Percentiles rank a stretch among this genome's conserved stretches.
Conservation (phyloP, 2,797 vertebrate species). For the Tachyglossus aculeatus region DNA sequence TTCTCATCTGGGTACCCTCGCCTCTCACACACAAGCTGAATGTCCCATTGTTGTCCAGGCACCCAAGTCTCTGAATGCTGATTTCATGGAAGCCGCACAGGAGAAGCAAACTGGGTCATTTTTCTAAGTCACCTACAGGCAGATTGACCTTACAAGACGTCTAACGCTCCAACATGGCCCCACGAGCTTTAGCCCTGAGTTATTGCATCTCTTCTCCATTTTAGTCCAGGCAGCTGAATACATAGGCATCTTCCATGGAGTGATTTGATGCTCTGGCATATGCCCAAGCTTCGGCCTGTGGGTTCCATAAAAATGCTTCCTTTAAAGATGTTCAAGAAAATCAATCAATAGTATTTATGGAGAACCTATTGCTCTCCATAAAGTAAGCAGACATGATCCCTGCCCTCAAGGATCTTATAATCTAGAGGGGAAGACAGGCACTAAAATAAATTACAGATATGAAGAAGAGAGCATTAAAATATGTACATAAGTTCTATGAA, state of each 20-base stretch:
- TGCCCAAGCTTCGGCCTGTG: background rate
- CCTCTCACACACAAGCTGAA: constrained; percentile 61
- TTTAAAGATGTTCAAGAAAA: background rate
- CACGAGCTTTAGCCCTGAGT: background rate
- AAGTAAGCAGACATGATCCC: too few species aligned
- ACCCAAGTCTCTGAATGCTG: constrained; percentile 61
- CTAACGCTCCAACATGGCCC: background rate
- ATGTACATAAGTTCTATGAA: too few species aligned
- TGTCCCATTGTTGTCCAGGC: constrained; percentile 67
- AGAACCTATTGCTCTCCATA: too few species aligned
- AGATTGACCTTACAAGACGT: constrained; percentile 4
- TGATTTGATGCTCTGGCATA: background rate
- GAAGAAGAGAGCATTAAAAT: too few species aligned
- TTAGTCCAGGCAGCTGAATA: too few species aligned
- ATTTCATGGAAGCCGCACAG: constrained; percentile 61
- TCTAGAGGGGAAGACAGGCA: too few species aligned
- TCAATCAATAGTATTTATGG: too few species aligned
- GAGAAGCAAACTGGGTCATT: constrained; percentile 27
- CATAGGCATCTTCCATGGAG: constrained; percentile 9
- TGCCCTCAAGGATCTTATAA: too few species aligned
- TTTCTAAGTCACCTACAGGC: constrained; percentile 29
- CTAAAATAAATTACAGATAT: too few species aligned
- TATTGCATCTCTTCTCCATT: background rate
- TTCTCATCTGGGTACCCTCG: constrained; percentile 53
- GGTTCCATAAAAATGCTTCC: background rate